Evolutionary conservation across 1,140 invertebrate genomes (phyloP).

Genomic region (Drosophila lacertosa): DNA sequence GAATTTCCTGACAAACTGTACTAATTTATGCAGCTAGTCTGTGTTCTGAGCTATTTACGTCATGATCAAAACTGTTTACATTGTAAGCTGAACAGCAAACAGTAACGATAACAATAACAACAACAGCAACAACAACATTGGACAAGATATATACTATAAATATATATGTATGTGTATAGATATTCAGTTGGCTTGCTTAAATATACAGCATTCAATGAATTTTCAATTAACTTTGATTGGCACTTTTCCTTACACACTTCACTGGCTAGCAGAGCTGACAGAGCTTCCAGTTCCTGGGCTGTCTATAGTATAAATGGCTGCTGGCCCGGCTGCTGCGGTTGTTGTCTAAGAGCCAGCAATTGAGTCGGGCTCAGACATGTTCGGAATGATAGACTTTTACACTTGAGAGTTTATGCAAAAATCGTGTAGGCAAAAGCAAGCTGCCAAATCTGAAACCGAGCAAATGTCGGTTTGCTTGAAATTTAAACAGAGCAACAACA

Average conservation of each 20-base stretch:
- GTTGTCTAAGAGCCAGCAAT: neutral
- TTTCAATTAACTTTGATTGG: constrained; percentile 82
- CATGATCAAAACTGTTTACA: constrained; percentile 73
- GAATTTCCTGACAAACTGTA: constrained; percentile 18
- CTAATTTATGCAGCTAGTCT: constrained; percentile 44
- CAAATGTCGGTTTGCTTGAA: constrained; percentile 1
- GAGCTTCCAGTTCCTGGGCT: constrained; percentile 8
- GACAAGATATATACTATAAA: constrained; percentile 25
- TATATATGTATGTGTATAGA: constrained; percentile 33
- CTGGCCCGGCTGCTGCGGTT: constrained; percentile 34
- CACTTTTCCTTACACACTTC: constrained; percentile 74
- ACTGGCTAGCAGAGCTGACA: constrained; percentile 30
- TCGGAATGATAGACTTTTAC: constrained; percentile 56
- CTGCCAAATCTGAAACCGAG: constrained; percentile 18
- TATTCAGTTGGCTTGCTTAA: constrained; percentile 67
- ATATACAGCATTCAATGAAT: constrained; percentile 81
- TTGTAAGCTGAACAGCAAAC: constrained; percentile 75
- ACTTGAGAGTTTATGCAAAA: constrained; percentile 50
- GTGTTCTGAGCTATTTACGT: constrained; percentile 60
- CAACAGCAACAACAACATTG: constrained; percentile 17
- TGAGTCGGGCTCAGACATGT: constrained; percentile 26
- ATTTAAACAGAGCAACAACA: constrained; percentile 8
- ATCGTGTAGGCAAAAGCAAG: constrained; percentile 30
- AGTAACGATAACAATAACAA: constrained; percentile 40
- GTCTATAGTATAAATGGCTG: constrained; percentile 31